Evolutionary conservation across 1,140 invertebrate genomes (phyloP).

Genomic region (Sarcophaga bullata): DNA sequence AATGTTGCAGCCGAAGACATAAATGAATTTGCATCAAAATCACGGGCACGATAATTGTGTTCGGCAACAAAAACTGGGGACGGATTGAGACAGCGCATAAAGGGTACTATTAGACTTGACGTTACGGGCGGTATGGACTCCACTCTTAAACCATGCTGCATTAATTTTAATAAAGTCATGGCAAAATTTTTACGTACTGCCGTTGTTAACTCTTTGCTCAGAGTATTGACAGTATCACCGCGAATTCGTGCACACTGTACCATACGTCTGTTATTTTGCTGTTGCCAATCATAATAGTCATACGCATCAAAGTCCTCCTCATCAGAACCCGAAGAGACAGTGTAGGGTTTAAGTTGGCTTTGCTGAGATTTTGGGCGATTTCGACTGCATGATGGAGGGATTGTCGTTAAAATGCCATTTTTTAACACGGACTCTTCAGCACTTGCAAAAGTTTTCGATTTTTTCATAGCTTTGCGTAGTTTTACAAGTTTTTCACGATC

Average conservation of each 20-base stretch:
- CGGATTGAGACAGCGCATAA: constrained; percentile 85
- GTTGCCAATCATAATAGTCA: constrained; percentile 57
- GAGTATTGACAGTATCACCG: constrained; percentile 68
- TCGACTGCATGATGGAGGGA: constrained; percentile 66
- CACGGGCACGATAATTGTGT: constrained; percentile 38
- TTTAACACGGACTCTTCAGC: constrained; percentile 53
- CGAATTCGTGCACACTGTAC: constrained; percentile 51
- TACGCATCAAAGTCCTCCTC: constrained; percentile 64
- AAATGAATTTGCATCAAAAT: constrained; percentile 21
- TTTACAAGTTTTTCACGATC: constrained; percentile 62
- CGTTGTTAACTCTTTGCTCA: constrained; percentile 78
- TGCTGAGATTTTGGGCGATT: constrained; percentile 35
- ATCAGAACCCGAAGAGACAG: constrained; percentile 60
- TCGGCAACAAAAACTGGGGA: constrained; percentile 48
- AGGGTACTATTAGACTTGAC: constrained; percentile 77
- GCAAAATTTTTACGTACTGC: constrained; percentile 93
- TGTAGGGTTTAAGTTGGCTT: constrained; percentile 46
- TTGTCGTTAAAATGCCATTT: constrained; percentile 67
- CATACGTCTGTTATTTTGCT: constrained; percentile 51
- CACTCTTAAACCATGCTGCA: constrained; percentile 91
- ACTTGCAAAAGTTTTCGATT: constrained; percentile 46
- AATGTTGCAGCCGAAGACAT: constrained; percentile 40
- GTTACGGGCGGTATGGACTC: constrained; percentile 67
- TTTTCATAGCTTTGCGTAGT: constrained; percentile 55
- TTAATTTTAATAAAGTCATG: constrained; percentile 86